Percentiles rank a stretch among this genome's conserved stretches.
Evolutionary conservation across 2,888 invertebrate genomes (phyloP).

Genomic region (Drosophila imparisetae): DNA sequence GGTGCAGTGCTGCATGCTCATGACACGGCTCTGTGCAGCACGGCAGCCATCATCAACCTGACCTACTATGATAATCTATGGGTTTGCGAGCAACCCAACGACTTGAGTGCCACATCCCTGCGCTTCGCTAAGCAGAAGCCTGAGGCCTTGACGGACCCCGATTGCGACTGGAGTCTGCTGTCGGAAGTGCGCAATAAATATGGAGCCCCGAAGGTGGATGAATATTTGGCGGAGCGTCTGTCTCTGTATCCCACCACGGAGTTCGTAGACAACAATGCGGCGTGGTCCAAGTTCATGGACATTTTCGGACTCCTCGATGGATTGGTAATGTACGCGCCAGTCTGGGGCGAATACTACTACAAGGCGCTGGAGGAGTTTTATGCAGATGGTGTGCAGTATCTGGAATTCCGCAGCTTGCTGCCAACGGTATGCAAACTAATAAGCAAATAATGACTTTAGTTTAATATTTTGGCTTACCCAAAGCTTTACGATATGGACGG

Average conservation of each 20-base stretch:
- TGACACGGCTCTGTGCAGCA: slow-evolving; percentile 87
- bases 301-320: slow-evolving; percentile 86
- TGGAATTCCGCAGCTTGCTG: slow-evolving; percentile 88
- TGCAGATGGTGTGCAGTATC: slow-evolving; percentile 89
- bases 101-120: slow-evolving; percentile 50
- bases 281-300: slow-evolving; percentile 87
- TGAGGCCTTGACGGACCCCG: background rate
- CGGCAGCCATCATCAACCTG: slow-evolving; percentile 87
- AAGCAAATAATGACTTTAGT: background rate
- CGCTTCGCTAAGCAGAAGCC: slow-evolving; percentile 70
- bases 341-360: slow-evolving; percentile 89
- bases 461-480: background rate
- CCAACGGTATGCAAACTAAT: slow-evolving; percentile 82
- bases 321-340: slow-evolving; percentile 87
- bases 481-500: slow-evolving; percentile 89
- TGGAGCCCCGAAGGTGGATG: slow-evolving; percentile 85
- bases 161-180: slow-evolving; percentile 75
- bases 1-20: slow-evolving; percentile 90
- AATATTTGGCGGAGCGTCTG: slow-evolving; percentile 86
- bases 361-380: slow-evolving; percentile 87
- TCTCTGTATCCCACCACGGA: slow-evolving; percentile 86
- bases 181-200: slow-evolving; percentile 61
- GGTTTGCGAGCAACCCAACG: slow-evolving; percentile 82
- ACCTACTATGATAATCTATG: slow-evolving; percentile 87
- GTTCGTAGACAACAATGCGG: slow-evolving; percentile 86